Evolutionary conservation across 2,113 vertebrate genomes (phyloP).

Genomic region (Myotis yumanensis): DNA sequence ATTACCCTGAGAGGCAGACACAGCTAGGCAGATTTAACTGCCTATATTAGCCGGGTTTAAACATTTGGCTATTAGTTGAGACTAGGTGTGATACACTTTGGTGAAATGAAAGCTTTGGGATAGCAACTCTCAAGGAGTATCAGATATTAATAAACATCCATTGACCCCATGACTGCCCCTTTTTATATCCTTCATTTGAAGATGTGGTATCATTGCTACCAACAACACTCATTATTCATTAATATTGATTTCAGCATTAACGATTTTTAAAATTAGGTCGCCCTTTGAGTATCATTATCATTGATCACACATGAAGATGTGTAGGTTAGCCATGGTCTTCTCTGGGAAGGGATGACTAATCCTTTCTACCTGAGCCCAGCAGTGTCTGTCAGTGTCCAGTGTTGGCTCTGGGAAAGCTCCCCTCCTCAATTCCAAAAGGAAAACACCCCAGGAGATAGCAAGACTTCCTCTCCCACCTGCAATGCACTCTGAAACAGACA

Average conservation of each 20-base stretch:
- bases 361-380: neutral
- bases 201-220: neutral
- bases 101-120: neutral
- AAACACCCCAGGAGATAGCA: neutral
- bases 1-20: neutral
- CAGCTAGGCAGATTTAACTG: neutral
- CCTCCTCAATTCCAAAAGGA: neutral
- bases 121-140: neutral
- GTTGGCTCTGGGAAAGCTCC: neutral
- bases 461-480: neutral
- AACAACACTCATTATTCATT: neutral
- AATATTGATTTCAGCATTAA: slow-evolving; percentile 15
- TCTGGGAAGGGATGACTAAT: neutral
- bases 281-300: neutral
- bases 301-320: neutral
- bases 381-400: neutral
- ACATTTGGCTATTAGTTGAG: neutral
- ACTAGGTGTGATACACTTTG: neutral
- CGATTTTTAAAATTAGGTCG: neutral
- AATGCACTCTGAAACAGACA: neutral
- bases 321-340: neutral
- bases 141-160: neutral
- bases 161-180: neutral
- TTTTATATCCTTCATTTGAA: neutral
- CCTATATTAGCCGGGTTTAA: neutral